Base-by-base conservation (phyloP, 2,888 invertebrate genomes). In the Agrochola circellaris region DNA sequence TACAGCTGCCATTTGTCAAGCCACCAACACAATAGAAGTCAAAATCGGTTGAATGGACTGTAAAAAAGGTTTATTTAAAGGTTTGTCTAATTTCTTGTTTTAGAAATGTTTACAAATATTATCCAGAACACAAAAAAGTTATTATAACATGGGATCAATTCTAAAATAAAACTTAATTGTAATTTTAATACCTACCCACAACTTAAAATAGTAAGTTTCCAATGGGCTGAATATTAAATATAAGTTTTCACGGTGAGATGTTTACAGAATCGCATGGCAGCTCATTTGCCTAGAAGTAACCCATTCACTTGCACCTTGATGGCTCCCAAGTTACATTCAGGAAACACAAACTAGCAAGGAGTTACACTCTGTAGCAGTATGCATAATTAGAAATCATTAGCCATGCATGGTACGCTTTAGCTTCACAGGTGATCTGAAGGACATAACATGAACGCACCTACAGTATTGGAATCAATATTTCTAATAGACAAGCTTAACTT, bases 361-460 rank as follows among this genome's bases (percentile, higher is more conserved):
- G 48, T 48, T 34, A 15, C 17, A 67, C 51, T 26, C 61, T 15
- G 26, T 38, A 62, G 7, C 15, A n/a, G 38, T 56, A 62, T 79
- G 74, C 74, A 74, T 67, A 62, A 73, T 66, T 62, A 51, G 56
- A n/a, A 34, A 79, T 56, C 79, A 74, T 79, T 81, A 73, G 3
- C 38, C 42, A 79, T 79, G 81, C 79, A 81, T 67, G 23, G 75
- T 62, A 15, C 17, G 11, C 26, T 64, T 56, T 67, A 74, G 56
- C 74, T 81, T 73, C 34, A 62, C 58, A 60, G 13, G 20, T 79
- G 45, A 72, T 58, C 4, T 38, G 56, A 74, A 81, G 81, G 67
- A 67, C 42, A 15, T 26, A 34, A 38, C 6, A 56, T 62, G 73
- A 73, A 67, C 30, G 15, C 51, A 54, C 58, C 20, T 66, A 30